Base-by-base conservation (phyloP, 2,113 vertebrate species). In the Pelecanoides urinatrix region DNA sequence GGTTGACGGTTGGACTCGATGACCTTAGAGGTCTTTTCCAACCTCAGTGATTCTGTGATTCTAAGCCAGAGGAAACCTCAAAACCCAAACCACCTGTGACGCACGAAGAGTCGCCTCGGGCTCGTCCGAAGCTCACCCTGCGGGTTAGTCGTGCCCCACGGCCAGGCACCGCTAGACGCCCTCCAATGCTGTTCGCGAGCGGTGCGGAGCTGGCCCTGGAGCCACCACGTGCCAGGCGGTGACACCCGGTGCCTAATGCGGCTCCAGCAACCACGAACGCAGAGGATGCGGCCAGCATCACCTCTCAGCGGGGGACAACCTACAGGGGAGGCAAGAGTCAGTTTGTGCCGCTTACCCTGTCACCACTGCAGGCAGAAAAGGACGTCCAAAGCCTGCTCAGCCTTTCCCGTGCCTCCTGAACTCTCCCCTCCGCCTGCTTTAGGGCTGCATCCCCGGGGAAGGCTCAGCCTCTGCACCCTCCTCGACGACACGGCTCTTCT, bases 281-380 rank as follows among this genome's bases (percentile, higher is more conserved):
- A 29, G 30, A 0, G 4, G 26, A 42, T 27, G 40, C 0, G 0
- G 25, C 16, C 67, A 58, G 32, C 56, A 75, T 16, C 56, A 49
- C 36, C 16, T 6, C 16, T 56, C 56, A 62, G 27, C 11, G 30
- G 11, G 2, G 11, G 12, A 59, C n/a, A 80, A 3, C 34, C 6
- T 53, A 6, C 26, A 14, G 19, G 27, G 40, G 26, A 71, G 23
- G 29, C 25, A 55, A 17, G 25, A n/a, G 38, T 86, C 70, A 47
- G n/a, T 38, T 66, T 44, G 15, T 7, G 5, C 42, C 36, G 55
- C 42, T 63, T 53, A 49, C 30, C 73, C 45, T 22, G 19, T 19
- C 29, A 34, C 18, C 11, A 23, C 38, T 44, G 16, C 34, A 36
- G 2, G 3, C 5, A 61, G 44, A 83, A 62, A 84, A 42, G 36